Percentiles rank a stretch among this genome's conserved stretches.
phyloP scores from a whole-genome alignment of 23 tunicate genomes.

The Ciona savignyi region DNA sequence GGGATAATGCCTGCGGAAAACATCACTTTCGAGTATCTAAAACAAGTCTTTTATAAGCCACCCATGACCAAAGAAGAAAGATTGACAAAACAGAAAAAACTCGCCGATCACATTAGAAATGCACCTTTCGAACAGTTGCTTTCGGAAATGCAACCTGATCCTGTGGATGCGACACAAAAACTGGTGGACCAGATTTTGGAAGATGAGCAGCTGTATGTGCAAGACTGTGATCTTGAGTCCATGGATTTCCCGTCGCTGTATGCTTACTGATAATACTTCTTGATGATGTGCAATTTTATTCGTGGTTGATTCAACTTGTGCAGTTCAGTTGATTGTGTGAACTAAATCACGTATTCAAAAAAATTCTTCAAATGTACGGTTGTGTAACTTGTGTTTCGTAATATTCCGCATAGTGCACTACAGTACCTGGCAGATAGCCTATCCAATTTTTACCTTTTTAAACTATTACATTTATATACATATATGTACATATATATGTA shows the following conservation, averaged over 20 bases:
- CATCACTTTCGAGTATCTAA: slow-evolving; percentile 68
- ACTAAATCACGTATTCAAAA: too few relatives aligned
- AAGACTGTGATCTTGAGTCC: slow-evolving; percentile 9
- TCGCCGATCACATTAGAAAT: slow-evolving; percentile 46
- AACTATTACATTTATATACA: too few relatives aligned
- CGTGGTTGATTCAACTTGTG: too few relatives aligned
- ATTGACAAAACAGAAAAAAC: slow-evolving; percentile 20
- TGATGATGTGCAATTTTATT: too few relatives aligned
- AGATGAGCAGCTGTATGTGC: not conserved
- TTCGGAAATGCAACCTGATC: slow-evolving; percentile 76
- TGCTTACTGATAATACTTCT: not conserved
- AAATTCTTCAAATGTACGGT: too few relatives aligned
- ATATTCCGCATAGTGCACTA: too few relatives aligned
- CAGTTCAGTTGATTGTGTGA: not conserved
- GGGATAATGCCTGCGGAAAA: slow-evolving; percentile 39
- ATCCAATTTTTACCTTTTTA: too few relatives aligned
- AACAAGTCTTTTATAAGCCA: slow-evolving; percentile 47
- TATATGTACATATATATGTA: too few relatives aligned
- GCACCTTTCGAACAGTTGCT: slow-evolving; percentile 83
- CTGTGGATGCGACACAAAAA: slow-evolving; percentile 12
- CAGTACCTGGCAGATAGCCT: too few relatives aligned
- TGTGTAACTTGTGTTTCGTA: too few relatives aligned
- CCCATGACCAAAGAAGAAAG: slow-evolving; percentile 30
- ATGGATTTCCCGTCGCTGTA: slow-evolving; percentile 9
- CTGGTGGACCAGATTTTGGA: slow-evolving; percentile 8